These are phyloP conservation scores for Dromococcyx pavoninus DNA, from an alignment of 2,797 vertebrate species.

Conservation along the genomic window DNA sequence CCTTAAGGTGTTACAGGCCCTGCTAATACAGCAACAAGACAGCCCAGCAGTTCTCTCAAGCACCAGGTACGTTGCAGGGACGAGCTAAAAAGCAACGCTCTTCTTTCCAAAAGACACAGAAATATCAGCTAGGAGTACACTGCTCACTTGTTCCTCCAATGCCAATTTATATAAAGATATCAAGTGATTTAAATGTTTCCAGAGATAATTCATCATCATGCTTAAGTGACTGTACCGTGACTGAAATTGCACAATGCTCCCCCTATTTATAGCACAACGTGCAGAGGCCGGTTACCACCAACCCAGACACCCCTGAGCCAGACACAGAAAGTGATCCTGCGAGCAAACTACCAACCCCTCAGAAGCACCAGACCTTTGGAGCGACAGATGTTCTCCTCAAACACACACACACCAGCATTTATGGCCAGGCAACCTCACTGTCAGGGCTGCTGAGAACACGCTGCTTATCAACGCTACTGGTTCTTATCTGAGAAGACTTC, in stretches of 20 bases:
- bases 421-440: background rate
- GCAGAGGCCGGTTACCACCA: background rate
- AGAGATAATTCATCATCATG: conserved; percentile 42
- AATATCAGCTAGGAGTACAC: background rate
- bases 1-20: background rate
- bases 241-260: conserved; percentile 5
- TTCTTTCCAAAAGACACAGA: background rate
- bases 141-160: background rate
- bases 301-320: background rate
- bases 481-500: background rate
- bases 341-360: background rate
- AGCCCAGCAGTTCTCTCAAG: background rate
- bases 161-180: background rate
- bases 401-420: background rate
- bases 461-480: background rate
- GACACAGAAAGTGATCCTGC: background rate
- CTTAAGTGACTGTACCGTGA: conserved; percentile 22
- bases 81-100: background rate
- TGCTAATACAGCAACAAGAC: background rate
- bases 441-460: background rate
- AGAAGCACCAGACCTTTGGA: background rate
- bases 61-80: background rate
- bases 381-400: background rate
- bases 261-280: background rate
- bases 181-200: conserved; percentile 19